Base-by-base conservation (phyloP, 2,113 vertebrate genomes). In the Rutilus rutilus region DNA sequence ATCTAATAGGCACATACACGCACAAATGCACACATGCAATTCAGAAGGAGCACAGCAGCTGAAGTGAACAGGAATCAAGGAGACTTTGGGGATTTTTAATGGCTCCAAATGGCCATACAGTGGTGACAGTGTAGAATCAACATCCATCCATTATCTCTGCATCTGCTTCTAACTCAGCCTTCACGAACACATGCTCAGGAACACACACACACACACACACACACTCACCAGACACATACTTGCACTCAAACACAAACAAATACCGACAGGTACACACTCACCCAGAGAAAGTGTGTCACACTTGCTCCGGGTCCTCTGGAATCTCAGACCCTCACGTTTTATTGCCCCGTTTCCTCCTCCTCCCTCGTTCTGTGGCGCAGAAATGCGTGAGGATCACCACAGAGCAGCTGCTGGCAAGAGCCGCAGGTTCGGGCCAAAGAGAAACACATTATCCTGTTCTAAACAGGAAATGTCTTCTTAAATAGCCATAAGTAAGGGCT, bases 111-210 rank as follows among this genome's bases (percentile, higher is more conserved):
- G 89, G 89, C 87, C 86, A 83, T 81, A 88, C 62, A 87, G 87
- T 90, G 89, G 85, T 90, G 89, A 90, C 89, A 90, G 89, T 82
- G 86, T 87, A 88, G 85, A 90, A 86, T 90, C 87, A 90, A 90
- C 89, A 90, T 90, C 75, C 83, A 90, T 90, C 86, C 86, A 88
- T 90, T 90, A 85, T 90, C 87, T 83, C 71, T 17, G 59, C 73
- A 77, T 82, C 73, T 12, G 62, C 42, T 86, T 60, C 73, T 50
- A 84, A 60, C 75, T 64, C 75, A 85, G 47, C 60, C 30, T 69
- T 59, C 65, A 12, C 7, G 30, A 69, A 69, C 62, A 57, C 30
- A 67, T 78, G 77, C 60, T 57, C 23, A 15, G 2, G 27, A 39
- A 30, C 57, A 57, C 86, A 71, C 65, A 54, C 71, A 65, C 73